Conservation (phyloP, 2,888 invertebrate genomes). For the Iphiclides podalirius region DNA sequence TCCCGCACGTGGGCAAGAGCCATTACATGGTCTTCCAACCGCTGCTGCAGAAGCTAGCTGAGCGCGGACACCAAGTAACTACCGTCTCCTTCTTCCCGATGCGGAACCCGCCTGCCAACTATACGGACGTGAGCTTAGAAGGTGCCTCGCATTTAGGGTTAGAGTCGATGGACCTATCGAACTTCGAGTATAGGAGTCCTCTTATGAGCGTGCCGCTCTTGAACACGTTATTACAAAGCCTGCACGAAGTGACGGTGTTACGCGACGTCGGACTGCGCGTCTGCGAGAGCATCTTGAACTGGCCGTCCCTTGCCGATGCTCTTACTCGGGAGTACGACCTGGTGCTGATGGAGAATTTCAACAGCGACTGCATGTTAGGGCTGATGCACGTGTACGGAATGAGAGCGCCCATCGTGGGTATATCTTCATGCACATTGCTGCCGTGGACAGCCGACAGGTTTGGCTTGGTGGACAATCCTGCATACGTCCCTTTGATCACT, state of each 20-base stretch:
- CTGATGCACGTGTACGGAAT: slow-evolving; percentile 61
- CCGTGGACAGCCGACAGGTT: slow-evolving; percentile 58
- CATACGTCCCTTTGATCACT: slow-evolving; percentile 65
- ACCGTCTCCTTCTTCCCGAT: slow-evolving; percentile 69
- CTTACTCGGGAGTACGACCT: slow-evolving; percentile 66
- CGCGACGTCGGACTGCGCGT: slow-evolving; percentile 29
- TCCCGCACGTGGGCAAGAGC: slow-evolving; percentile 70
- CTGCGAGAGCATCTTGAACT: slow-evolving; percentile 33
- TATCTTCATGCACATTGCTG: slow-evolving; percentile 69
- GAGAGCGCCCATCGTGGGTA: slow-evolving; percentile 66
- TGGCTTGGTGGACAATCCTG: slow-evolving; percentile 49
- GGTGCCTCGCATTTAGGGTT: slow-evolving; percentile 30
- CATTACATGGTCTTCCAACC: slow-evolving; percentile 73
- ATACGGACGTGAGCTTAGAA: slow-evolving; percentile 34
- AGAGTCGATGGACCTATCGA: slow-evolving; percentile 28
- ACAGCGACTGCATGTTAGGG: slow-evolving; percentile 76
- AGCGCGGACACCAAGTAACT: slow-evolving; percentile 70
- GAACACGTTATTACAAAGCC: slow-evolving; percentile 25
- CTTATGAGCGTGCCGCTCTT: slow-evolving; percentile 25
- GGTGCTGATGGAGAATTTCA: slow-evolving; percentile 74
- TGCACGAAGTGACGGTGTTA: slow-evolving; percentile 24
- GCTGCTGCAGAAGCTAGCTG: slow-evolving; percentile 58
- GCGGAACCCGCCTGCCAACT: slow-evolving; percentile 40
- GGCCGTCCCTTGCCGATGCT: slow-evolving; percentile 32
- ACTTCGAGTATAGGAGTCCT: slow-evolving; percentile 23